These are phyloP conservation scores for Brachionus koreanus DNA, from an alignment of 1,140 invertebrate species.

Conservation along the genomic window DNA sequence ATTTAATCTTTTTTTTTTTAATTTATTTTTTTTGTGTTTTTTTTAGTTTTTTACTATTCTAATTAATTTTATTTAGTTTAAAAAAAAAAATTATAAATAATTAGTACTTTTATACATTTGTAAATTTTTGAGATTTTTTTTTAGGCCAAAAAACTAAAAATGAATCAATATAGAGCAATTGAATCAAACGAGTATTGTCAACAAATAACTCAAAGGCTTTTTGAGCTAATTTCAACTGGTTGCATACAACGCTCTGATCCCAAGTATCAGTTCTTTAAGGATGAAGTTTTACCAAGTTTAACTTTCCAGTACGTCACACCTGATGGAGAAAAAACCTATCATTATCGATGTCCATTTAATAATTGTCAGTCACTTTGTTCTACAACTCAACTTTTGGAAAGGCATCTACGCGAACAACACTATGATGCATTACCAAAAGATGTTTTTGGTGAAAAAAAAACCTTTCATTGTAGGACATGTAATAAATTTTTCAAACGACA, in stretches of 20 bases:
- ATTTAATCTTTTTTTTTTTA: no score
- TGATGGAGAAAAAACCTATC: neutral
- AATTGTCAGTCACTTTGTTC: neutral
- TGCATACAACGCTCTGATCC: neutral
- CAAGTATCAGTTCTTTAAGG: neutral
- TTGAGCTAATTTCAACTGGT: neutral
- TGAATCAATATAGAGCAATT: neutral
- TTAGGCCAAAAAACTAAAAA: neutral
- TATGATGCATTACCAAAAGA: neutral
- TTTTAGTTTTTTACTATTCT: no score
- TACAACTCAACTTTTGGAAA: neutral
- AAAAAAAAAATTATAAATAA: neutral
- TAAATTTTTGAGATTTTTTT: no score
- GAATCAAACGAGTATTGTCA: neutral
- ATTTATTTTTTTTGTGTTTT: no score
- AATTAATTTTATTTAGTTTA: no score
- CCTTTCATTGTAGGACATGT: neutral
- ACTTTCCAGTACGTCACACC: neutral
- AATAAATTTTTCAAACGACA: neutral
- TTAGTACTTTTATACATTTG: no score
- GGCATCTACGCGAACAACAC: neutral
- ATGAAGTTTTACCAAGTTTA: neutral
- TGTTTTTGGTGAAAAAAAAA: neutral
- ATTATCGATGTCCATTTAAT: neutral
- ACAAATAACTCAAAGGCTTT: neutral